Base-by-base conservation (phyloP, 2,888 invertebrate species). In the Chalcosyrphus nemorum region DNA sequence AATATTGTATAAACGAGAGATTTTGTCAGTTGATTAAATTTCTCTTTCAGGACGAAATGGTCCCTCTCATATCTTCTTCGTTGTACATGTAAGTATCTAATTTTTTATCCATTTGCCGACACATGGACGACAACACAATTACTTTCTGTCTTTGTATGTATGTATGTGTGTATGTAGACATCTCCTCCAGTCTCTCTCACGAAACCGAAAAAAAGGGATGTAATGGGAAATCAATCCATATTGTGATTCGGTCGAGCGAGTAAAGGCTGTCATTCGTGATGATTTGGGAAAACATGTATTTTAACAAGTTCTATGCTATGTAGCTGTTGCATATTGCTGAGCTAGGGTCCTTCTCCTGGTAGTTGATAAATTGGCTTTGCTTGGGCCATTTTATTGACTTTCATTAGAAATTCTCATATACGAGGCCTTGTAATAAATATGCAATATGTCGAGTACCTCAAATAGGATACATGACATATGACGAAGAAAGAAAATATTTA, bases 201-300 rank as follows among this genome's bases (percentile, higher is more conserved):
- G 56, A 74, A 68, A 68, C 54, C 57, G 3, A 45, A 9, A 2
- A 24, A 66, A 65, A 63, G 47, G 52, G 45, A 66, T 52, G 13
- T 77, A 81, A 81, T 77, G 65, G 77, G 59, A 77, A 81, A 77
- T 77, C 71, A 77, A 81, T 81, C 81, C 77, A 71, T 77, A 71
- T 81, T 76, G 77, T 71, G 57, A 71, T 29, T 66, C 81, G 52
- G 63, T 71, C 65, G 24, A 71, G 81, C 59, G 70, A 59, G 27
- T 52, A 71, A 70, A 66, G 65, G 24, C 65, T 77, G 38, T 76
- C 50, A 81, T 65, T 81, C 71, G 59, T 81, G 56, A 56, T 81
- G 75, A 75, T 75, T 70, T 68, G 56, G 41, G 41, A 32, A 68
- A 75, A 63, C 45, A 68, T 75, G 21, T 70, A 63, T 70, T 61